These are phyloP conservation scores for Esperia sulphurella DNA, from an alignment of 2,888 invertebrate species.

Conservation along the genomic window DNA sequence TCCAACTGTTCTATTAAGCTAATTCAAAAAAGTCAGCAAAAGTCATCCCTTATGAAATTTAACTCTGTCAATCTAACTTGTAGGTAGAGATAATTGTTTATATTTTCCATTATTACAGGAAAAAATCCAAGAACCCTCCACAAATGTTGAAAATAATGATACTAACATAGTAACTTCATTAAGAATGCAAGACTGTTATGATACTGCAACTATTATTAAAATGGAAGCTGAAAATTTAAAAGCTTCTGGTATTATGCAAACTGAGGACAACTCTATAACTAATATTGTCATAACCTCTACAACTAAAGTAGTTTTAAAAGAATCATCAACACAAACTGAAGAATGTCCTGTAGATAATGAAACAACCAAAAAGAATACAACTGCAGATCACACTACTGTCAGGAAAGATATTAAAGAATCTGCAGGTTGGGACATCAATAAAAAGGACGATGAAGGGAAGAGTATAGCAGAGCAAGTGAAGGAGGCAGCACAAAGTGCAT, in stretches of 20 bases:
- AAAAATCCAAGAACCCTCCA: neutral
- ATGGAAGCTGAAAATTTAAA: neutral
- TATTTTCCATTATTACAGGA: conserved; percentile 8
- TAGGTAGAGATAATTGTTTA: too few relatives aligned
- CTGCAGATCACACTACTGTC: conserved; percentile 3
- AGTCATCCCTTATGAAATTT: too few relatives aligned
- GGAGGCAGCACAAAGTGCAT: conserved; percentile 85
- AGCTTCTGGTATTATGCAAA: neutral
- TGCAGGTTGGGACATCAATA: conserved; percentile 39
- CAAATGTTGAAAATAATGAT: neutral
- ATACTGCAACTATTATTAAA: neutral
- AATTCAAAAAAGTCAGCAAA: too few relatives aligned
- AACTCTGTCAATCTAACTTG: too few relatives aligned
- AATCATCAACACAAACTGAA: conserved; percentile 35
- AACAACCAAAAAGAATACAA: neutral
- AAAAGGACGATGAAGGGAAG: conserved; percentile 39
- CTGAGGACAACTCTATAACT: neutral
- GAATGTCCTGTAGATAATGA: conserved; percentile 1
- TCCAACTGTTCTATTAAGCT: too few relatives aligned
- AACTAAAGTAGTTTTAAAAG: conserved; percentile 7
- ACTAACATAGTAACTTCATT: neutral
- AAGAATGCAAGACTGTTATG: neutral
- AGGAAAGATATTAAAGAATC: conserved; percentile 8
- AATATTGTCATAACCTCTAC: conserved; percentile 2
- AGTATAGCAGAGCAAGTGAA: conserved; percentile 87